These are phyloP conservation scores for Hirudo medicinalis DNA, from an alignment of 1,140 invertebrate genomes.

Conservation along the genomic window DNA sequence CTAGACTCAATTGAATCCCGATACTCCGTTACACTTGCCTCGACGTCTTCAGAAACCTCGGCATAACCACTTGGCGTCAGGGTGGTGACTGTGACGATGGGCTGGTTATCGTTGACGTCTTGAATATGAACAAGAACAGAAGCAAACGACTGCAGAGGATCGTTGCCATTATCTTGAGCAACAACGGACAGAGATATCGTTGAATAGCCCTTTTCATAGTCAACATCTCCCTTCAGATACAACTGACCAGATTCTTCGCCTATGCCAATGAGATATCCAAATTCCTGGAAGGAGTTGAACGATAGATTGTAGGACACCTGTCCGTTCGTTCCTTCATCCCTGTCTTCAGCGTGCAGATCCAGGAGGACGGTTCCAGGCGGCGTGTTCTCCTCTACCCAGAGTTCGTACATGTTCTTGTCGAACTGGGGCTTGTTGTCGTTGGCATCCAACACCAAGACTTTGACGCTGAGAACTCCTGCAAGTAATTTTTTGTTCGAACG, in stretches of 20 bases:
- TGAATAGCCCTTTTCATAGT: slow-evolving; percentile 17
- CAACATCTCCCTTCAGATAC: slow-evolving; percentile 10
- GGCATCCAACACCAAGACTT: slow-evolving; percentile 26
- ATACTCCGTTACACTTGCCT: neutral
- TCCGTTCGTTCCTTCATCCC: slow-evolving; percentile 33
- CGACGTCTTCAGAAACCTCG: slow-evolving; percentile 18
- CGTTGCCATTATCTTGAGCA: slow-evolving; percentile 21
- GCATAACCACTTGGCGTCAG: slow-evolving; percentile 8
- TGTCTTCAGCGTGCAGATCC: slow-evolving; percentile 54
- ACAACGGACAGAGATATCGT: slow-evolving; percentile 15
- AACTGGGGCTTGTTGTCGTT: slow-evolving; percentile 42
- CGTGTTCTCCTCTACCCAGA: slow-evolving; percentile 71
- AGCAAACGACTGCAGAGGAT: slow-evolving; percentile 13
- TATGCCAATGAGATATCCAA: slow-evolving; percentile 18
- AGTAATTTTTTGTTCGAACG: neutral
- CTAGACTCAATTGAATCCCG: neutral
- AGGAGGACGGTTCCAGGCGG: slow-evolving; percentile 66
- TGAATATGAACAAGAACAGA: slow-evolving; percentile 41
- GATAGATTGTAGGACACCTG: slow-evolving; percentile 57
- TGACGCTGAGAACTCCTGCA: slow-evolving; percentile 15
- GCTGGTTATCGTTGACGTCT: slow-evolving; percentile 43
- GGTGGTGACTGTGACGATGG: slow-evolving; percentile 22
- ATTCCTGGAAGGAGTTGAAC: slow-evolving; percentile 30
- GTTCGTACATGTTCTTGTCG: slow-evolving; percentile 37
- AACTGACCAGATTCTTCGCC: slow-evolving; percentile 17